A percentile compares a stretch with the other conserved stretches of the same genome.
These are phyloP conservation scores for Argyrosomus regius DNA, from an alignment of 2,797 vertebrate genomes.

Conservation along the genomic window DNA sequence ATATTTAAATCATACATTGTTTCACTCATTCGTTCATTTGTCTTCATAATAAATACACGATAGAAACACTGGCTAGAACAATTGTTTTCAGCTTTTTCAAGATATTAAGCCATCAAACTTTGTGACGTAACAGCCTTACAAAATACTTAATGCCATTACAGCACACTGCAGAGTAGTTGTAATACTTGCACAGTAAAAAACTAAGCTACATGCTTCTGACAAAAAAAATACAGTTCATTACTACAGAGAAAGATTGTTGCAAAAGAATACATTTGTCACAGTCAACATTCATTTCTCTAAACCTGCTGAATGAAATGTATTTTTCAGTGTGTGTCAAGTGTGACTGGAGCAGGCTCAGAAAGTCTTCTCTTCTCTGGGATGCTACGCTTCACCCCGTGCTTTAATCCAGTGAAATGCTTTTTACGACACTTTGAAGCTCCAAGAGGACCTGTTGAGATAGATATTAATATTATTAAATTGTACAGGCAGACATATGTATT, in stretches of 20 bases:
- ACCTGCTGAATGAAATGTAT: neutral
- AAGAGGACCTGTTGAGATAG: conserved; percentile 78
- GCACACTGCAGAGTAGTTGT: neutral
- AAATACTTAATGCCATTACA: neutral
- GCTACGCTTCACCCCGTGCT: conserved; percentile 13
- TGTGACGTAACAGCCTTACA: neutral
- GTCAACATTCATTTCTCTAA: neutral
- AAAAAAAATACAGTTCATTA: neutral
- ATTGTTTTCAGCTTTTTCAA: neutral
- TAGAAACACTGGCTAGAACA: neutral
- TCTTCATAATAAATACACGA: neutral
- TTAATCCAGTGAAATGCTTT: conserved; percentile 57
- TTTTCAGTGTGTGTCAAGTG: neutral
- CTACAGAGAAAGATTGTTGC: neutral
- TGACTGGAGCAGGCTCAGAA: neutral
- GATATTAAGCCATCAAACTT: too few species aligned
- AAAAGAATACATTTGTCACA: neutral
- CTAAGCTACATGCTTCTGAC: neutral
- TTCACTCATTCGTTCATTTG: conserved; percentile 13
- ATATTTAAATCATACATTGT: conserved; percentile 80
- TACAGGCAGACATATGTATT: too few species aligned
- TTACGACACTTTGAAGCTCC: conserved; percentile 79
- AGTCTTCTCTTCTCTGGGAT: neutral
- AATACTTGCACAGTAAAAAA: neutral
- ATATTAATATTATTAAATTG: conserved; percentile 10